These are phyloP conservation scores for Phalacrocorax pelagicus DNA, from an alignment of 2,113 vertebrate species.

Conservation along the genomic window DNA sequence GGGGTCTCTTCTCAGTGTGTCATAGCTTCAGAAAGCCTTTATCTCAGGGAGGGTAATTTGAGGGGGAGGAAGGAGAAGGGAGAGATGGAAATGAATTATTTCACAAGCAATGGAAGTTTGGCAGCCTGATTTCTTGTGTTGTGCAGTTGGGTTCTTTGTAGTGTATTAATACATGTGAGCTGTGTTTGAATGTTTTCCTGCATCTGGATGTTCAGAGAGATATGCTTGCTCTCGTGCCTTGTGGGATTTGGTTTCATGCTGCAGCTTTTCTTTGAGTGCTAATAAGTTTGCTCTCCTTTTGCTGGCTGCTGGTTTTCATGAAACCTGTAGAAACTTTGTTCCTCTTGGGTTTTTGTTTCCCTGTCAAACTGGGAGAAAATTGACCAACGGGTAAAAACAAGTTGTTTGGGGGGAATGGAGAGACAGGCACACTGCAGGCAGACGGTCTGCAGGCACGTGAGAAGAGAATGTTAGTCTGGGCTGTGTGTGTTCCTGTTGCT, in stretches of 20 bases:
- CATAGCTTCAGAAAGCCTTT: neutral
- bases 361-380: neutral
- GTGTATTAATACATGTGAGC: neutral
- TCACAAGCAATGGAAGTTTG: neutral
- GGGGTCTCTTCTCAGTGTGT: neutral
- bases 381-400: neutral
- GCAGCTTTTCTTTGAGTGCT: neutral
- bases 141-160: neutral
- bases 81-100: neutral
- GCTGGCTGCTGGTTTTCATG: neutral
- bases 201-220: neutral
- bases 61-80: neutral
- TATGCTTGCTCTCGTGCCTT: neutral
- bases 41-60: neutral
- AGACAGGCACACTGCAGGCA: neutral
- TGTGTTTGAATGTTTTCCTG: neutral
- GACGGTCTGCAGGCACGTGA: neutral
- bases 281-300: neutral
- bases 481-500: neutral
- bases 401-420: neutral
- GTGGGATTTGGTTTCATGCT: neutral
- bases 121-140: neutral
- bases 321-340: conserved; percentile 12
- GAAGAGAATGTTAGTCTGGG: neutral
- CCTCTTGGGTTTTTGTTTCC: neutral